Percentiles rank a stretch among this genome's conserved stretches.
Evolutionary conservation across 2,113 vertebrate genomes (phyloP).

Genomic region (Atractosteus spatula): DNA sequence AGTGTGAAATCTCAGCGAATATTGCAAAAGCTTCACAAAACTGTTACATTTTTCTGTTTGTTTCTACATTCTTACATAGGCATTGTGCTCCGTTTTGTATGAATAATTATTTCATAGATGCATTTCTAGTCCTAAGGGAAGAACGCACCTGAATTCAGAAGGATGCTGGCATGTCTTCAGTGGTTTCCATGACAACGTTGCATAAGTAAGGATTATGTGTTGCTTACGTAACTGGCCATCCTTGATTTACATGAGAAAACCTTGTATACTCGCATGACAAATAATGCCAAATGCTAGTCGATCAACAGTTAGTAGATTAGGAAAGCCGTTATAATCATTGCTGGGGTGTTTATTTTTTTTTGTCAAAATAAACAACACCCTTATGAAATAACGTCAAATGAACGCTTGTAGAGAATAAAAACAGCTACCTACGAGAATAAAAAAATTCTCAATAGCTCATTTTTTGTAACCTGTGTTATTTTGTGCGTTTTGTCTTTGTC

Average conservation of each 20-base stretch:
- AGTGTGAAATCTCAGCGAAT: neutral
- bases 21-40: neutral
- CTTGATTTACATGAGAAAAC: constrained; percentile 15
- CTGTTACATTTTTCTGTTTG: neutral
- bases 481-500: too few species aligned
- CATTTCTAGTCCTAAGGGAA: constrained; percentile 6
- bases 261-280: constrained; percentile 7
- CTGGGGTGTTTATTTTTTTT: neutral
- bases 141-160: constrained; percentile 10
- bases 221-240: constrained; percentile 16
- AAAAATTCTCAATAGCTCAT: too few species aligned
- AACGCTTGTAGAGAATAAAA: too few species aligned
- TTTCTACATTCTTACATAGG: neutral
- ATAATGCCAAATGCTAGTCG: constrained; percentile 3
- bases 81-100: too few species aligned
- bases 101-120: constrained; percentile 8
- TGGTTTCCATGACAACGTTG: constrained; percentile 23
- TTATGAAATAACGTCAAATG: too few species aligned
- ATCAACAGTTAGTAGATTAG: neutral
- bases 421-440: too few species aligned
- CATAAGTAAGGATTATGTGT: constrained; percentile 22
- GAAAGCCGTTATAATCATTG: neutral
- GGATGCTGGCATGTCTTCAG: neutral
- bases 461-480: too few species aligned
- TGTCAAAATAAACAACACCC: neutral